A percentile compares a stretch with the other conserved stretches of the same genome.
Conservation (phyloP, 1,140 invertebrate species). For the Diachasmimorpha longicaudata region DNA sequence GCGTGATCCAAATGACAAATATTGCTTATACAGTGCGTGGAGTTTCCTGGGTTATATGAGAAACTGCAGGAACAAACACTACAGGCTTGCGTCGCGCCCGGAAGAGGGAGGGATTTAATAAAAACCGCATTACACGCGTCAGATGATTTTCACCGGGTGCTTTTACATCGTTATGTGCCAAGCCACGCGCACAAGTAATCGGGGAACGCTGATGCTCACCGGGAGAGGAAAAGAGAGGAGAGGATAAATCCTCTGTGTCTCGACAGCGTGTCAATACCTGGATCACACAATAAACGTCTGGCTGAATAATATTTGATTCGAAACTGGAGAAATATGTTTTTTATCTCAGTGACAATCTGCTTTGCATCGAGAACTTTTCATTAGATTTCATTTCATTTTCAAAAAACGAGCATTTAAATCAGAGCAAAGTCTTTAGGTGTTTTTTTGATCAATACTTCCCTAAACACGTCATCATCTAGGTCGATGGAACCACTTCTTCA, state of each 20-base stretch:
- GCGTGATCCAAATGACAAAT: slow-evolving; percentile 7
- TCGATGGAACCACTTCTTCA: no score
- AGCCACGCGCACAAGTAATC: slow-evolving; percentile 23
- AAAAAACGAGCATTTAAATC: no score
- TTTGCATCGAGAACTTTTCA: no score
- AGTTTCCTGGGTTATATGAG: background rate
- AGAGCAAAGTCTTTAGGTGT: no score
- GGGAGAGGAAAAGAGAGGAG: background rate
- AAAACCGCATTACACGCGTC: slow-evolving; percentile 57
- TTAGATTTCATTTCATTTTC: no score
- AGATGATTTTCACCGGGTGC: slow-evolving; percentile 45
- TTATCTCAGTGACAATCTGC: background rate
- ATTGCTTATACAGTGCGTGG: slow-evolving; percentile 6
- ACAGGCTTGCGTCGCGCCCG: slow-evolving; percentile 5
- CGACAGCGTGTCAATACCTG: slow-evolving; percentile 18
- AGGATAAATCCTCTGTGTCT: background rate
- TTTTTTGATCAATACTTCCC: no score
- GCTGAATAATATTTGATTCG: slow-evolving; percentile 2
- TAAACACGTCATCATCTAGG: no score
- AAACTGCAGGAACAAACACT: background rate
- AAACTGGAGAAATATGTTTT: background rate
- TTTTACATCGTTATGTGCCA: slow-evolving; percentile 25
- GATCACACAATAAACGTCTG: slow-evolving; percentile 20
- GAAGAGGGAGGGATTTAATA: slow-evolving; percentile 44
- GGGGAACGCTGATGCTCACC: slow-evolving; percentile 8